Conservation (phyloP, 1,140 invertebrate genomes). For the Zaprionus lachaisei region DNA sequence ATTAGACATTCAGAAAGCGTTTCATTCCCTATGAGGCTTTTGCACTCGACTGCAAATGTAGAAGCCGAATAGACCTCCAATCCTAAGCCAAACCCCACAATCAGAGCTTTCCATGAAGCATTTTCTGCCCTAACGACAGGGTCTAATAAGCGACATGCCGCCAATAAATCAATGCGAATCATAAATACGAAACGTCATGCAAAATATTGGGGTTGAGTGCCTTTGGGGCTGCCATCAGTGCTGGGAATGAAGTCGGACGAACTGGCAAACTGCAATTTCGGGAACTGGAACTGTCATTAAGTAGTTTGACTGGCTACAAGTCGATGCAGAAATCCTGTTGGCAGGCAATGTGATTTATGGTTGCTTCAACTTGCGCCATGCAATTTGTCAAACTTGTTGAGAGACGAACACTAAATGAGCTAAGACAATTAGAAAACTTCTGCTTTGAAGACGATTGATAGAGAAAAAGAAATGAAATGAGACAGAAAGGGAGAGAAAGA, state of each 20-base stretch:
- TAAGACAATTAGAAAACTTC: slow-evolving; percentile 5
- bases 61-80: neutral
- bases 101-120: neutral
- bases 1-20: neutral
- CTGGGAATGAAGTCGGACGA: neutral
- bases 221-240: neutral
- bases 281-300: slow-evolving; percentile 1
- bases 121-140: neutral
- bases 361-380: neutral
- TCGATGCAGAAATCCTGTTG: slow-evolving; percentile 2
- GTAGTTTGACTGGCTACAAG: slow-evolving; percentile 2
- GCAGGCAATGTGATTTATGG: slow-evolving; percentile 2
- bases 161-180: slow-evolving; percentile 26
- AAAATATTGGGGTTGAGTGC: slow-evolving; percentile 6
- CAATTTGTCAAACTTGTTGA: slow-evolving; percentile 17
- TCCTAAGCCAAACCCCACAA: neutral
- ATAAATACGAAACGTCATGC: slow-evolving; percentile 1
- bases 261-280: slow-evolving; percentile 2
- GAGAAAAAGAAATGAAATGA: neutral
- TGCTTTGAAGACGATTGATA: neutral
- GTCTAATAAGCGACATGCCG: slow-evolving; percentile 12
- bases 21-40: neutral
- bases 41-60: neutral
- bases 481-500: neutral
- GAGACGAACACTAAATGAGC: slow-evolving; percentile 12